A percentile compares a stretch with the other conserved stretches of the same genome.
These are phyloP conservation scores for Synanthedon tipuliformis DNA, from an alignment of 2,888 invertebrate genomes.

Conservation along the genomic window DNA sequence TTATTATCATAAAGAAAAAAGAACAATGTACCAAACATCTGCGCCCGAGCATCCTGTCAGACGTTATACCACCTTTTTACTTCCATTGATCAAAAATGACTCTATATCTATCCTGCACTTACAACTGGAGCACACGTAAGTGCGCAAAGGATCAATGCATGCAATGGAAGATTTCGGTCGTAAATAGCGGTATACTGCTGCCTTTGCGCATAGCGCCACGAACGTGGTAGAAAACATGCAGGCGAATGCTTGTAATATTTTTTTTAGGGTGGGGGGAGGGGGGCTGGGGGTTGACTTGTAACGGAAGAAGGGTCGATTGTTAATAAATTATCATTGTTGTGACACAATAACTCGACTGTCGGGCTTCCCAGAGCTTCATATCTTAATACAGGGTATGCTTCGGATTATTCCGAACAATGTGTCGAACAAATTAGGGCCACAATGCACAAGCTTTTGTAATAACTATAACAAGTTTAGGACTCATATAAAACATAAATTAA, in stretches of 20 bases:
- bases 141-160: constrained; percentile 30
- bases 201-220: constrained; percentile 49
- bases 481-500: too few relatives aligned
- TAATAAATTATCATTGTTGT: constrained; percentile 52
- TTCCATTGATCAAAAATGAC: constrained; percentile 44
- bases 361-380: constrained; percentile 12
- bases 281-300: constrained; percentile 10
- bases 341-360: constrained; percentile 31
- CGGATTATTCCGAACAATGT: not conserved
- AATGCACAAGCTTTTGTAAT: not conserved
- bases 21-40: constrained; percentile 63
- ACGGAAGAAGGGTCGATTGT: constrained; percentile 26
- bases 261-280: constrained; percentile 18
- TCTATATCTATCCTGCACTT: constrained; percentile 34
- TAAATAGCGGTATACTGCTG: constrained; percentile 20
- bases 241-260: constrained; percentile 35
- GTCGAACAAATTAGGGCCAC: not conserved
- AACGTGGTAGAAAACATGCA: constrained; percentile 40
- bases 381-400: constrained; percentile 7
- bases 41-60: constrained; percentile 64
- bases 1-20: constrained; percentile 43
- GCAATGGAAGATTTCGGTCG: constrained; percentile 37
- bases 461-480: not conserved
- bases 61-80: constrained; percentile 56
- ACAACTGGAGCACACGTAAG: constrained; percentile 10